Base-by-base conservation (phyloP, 1,140 invertebrate genomes). In the Pinna nobilis region DNA sequence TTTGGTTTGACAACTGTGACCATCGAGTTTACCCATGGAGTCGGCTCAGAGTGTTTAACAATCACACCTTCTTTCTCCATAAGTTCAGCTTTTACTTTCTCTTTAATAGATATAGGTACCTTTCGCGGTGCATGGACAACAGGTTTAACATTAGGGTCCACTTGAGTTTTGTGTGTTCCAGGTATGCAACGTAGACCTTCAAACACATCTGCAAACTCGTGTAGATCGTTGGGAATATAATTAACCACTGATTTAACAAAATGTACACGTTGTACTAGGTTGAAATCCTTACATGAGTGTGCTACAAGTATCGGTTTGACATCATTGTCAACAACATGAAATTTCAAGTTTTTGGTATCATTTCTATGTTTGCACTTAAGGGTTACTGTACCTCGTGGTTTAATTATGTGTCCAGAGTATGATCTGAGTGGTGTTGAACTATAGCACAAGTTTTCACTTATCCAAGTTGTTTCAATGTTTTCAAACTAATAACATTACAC, bases 1-100 rank as follows among this genome's bases (percentile, higher is more conserved):
- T 89, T 85, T n/a, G n/a, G n/a, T n/a, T 91, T 91, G 55, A 83
- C 77, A 20, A 89, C 87, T 25, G 90, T 79, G 0, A 90, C 88
- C 37, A 90, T 74, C 25, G 82, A 76, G 74, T 87, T 88, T 0
- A 91, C 88, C 89, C 90, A 91, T 44, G 90, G 87, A 4, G 90
- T 88, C 6, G 87, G 82, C 64, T 86, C 71, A 11, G 47, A 74
- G 1, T 84, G 68, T 20, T 76, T 68, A 0, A 30, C 32, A 13
- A 79, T 63, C 2, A 79, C 53, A 37, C 39, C 37, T 1, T 2
- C 41, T 20, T 61, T 35, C 6, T 13, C 35, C 55, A 74, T 67
- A 11, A 74, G 65, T 44, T 71, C 68, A 28, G 49, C 23, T 23
- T 76, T 67, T 7, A 71, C 44, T 70, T 76, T 63, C 3, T 70